Conservation (phyloP, 2,113 vertebrate species). For the Uria aalge region DNA sequence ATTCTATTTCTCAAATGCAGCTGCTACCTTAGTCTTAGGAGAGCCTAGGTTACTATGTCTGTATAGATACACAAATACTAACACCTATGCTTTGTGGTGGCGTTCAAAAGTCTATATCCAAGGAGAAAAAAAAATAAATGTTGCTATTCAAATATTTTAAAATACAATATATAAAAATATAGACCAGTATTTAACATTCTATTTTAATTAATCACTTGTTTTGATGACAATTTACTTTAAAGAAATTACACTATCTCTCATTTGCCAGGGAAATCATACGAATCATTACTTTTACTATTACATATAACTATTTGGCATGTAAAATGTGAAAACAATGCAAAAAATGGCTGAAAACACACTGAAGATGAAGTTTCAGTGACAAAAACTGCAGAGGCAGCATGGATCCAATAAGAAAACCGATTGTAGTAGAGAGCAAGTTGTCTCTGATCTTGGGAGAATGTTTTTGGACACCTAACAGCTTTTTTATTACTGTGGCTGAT, state of each 20-base stretch:
- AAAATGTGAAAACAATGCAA: slow-evolving; percentile 50
- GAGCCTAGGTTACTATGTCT: background rate
- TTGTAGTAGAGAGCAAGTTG: slow-evolving; percentile 60
- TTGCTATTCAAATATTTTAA: background rate
- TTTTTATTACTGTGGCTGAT: slow-evolving; percentile 82
- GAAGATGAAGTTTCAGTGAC: slow-evolving; percentile 64
- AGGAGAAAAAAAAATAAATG: background rate
- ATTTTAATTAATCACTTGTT: background rate
- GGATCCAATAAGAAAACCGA: slow-evolving; percentile 76
- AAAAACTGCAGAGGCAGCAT: slow-evolving; percentile 67
- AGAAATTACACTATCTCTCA: background rate
- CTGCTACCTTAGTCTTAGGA: background rate
- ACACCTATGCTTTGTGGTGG: background rate
- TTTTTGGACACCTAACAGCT: slow-evolving; percentile 82
- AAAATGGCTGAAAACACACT: slow-evolving; percentile 50
- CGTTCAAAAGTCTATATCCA: background rate
- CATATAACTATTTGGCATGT: background rate
- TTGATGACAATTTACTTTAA: background rate
- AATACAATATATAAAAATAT: background rate
- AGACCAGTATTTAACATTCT: background rate
- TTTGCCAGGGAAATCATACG: background rate
- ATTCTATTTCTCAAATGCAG: background rate
- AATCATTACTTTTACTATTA: background rate
- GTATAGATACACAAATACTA: background rate
- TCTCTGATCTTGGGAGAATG: slow-evolving; percentile 81